Percentiles rank a stretch among this genome's conserved stretches.
Evolutionary conservation across 2,113 vertebrate genomes (phyloP).

Genomic region (Poicephalus meyeri): DNA sequence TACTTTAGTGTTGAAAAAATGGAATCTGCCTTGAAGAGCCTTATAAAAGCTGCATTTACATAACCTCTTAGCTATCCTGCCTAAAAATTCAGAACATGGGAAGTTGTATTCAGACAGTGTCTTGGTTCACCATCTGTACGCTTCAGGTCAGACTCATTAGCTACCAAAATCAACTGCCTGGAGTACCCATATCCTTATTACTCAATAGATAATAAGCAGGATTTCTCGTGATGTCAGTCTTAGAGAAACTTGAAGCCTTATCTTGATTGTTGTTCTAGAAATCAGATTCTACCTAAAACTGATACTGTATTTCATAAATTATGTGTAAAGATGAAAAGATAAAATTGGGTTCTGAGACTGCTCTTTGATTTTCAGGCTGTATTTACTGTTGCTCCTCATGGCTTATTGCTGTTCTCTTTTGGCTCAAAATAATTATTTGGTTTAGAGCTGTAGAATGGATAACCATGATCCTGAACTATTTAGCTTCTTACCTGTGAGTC

Average conservation of each 20-base stretch:
- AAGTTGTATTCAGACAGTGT: not conserved
- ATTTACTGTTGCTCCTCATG: not conserved
- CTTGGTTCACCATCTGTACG: not conserved
- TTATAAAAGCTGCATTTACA: not conserved
- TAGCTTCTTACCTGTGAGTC: not conserved
- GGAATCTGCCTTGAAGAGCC: not conserved
- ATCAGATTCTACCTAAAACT: not conserved
- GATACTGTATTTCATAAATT: not conserved
- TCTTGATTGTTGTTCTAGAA: not conserved
- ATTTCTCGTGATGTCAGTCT: not conserved
- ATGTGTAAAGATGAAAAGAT: not conserved
- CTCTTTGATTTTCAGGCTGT: not conserved
- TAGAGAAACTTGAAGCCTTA: not conserved
- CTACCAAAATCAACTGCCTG: not conserved
- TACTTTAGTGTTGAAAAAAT: not conserved
- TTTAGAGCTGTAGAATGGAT: not conserved
- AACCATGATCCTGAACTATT: not conserved
- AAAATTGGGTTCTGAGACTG: not conserved
- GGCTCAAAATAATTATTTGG: not conserved
- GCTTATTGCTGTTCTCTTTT: not conserved
- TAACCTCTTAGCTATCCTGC: not conserved
- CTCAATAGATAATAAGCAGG: not conserved
- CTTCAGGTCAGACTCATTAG: not conserved
- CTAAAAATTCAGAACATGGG: not conserved
- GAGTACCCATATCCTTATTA: not conserved